A percentile compares a stretch with the other conserved stretches of the same genome.
Evolutionary conservation across 2,113 vertebrate genomes (phyloP).

Genomic region (Burhinus oedicnemus): DNA sequence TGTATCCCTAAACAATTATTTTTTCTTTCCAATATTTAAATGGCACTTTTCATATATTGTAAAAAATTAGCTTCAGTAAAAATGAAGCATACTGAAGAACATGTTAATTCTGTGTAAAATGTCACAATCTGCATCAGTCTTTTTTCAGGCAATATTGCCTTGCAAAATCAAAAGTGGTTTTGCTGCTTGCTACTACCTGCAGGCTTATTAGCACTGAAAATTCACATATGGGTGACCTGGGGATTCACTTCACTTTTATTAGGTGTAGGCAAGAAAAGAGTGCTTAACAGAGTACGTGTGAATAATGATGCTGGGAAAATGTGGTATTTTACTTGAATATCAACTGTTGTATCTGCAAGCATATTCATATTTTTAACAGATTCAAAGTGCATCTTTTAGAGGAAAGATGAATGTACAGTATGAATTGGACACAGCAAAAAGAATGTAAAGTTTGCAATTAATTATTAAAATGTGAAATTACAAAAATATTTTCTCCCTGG

Average conservation of each 20-base stretch:
- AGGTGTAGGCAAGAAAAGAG: not conserved
- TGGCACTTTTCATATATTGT: not conserved
- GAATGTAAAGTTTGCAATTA: not conserved
- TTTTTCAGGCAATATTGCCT: not conserved
- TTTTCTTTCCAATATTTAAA: not conserved
- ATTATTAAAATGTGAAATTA: conserved; percentile 5
- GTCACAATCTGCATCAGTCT: not conserved
- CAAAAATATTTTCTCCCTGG: not conserved
- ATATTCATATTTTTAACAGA: not conserved
- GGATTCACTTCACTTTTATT: not conserved
- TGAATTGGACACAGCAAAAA: not conserved
- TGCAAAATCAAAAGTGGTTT: not conserved
- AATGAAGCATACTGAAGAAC: not conserved
- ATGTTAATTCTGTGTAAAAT: not conserved
- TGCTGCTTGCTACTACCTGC: not conserved
- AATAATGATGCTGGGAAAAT: not conserved
- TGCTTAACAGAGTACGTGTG: not conserved
- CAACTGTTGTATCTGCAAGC: not conserved
- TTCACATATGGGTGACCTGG: not conserved
- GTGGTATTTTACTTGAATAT: conserved; percentile 22
- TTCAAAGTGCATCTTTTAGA: not conserved
- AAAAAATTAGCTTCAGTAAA: not conserved
- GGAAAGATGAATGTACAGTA: not conserved
- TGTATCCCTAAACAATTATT: not conserved
- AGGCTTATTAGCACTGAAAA: not conserved